Percentiles rank a stretch among this genome's conserved stretches.
These are phyloP conservation scores for Capromys pilorides DNA, from an alignment of 2,797 vertebrate genomes.

Conservation along the genomic window DNA sequence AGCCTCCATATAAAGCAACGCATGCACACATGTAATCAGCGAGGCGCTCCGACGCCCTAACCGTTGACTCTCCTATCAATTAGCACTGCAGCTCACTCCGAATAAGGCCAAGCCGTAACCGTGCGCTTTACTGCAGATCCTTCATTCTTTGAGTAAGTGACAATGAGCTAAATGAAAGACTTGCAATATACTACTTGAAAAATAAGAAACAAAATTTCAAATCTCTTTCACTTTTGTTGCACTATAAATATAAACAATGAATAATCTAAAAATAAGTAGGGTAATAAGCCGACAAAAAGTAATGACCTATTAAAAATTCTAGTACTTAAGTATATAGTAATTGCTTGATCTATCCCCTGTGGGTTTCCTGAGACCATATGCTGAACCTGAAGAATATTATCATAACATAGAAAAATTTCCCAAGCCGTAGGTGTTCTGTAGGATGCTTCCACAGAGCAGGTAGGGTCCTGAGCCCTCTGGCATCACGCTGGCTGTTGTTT, in stretches of 20 bases:
- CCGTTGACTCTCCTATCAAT: background rate
- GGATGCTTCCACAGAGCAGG: conserved; percentile 7
- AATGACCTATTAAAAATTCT: background rate
- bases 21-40: background rate
- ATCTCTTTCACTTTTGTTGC: background rate
- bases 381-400: conserved; percentile 38
- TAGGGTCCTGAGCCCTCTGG: conserved; percentile 67
- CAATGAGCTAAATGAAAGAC: background rate
- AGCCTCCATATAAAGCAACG: background rate
- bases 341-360: conserved; percentile 58
- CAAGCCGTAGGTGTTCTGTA: background rate
- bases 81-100: background rate
- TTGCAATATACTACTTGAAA: background rate
- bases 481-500: conserved; percentile 20
- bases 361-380: background rate
- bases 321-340: background rate
- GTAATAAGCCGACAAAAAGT: background rate
- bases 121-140: background rate
- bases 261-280: background rate
- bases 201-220: background rate
- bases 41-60: background rate
- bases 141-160: conserved; percentile 6
- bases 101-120: background rate
- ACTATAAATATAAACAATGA: conserved; percentile 7
- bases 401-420: background rate